Percentiles rank a stretch among this genome's conserved stretches.
Evolutionary conservation across 2,888 invertebrate genomes (phyloP).

Genomic region (Drosophila anomalata): DNA sequence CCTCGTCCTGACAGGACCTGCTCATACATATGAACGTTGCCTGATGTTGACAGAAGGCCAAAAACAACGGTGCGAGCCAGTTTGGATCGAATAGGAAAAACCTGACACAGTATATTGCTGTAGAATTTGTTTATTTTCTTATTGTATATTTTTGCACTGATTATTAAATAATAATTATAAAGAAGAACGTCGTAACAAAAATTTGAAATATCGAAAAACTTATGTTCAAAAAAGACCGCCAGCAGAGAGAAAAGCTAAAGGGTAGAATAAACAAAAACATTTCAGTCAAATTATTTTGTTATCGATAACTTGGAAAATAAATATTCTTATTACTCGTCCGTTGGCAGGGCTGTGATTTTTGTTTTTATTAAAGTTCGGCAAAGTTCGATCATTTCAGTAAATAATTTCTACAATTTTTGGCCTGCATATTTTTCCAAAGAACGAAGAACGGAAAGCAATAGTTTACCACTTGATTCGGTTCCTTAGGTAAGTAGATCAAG

Average conservation of each 20-base stretch:
- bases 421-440: background rate
- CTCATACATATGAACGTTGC: slow-evolving; percentile 24
- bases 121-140: background rate
- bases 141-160: background rate
- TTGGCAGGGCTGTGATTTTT: slow-evolving; percentile 30
- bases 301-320: slow-evolving; percentile 43
- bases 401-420: background rate
- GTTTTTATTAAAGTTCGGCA: slow-evolving; percentile 18
- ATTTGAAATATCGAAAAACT: background rate
- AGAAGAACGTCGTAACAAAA: background rate
- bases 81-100: slow-evolving; percentile 12
- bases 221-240: background rate
- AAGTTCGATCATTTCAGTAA: slow-evolving; percentile 4
- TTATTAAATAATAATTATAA: background rate
- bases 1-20: slow-evolving; percentile 16
- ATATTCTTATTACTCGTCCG: slow-evolving; percentile 25
- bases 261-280: slow-evolving; percentile 62
- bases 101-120: background rate
- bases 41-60: slow-evolving; percentile 63
- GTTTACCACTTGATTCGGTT: slow-evolving; percentile 15
- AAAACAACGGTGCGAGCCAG: slow-evolving; percentile 61
- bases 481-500: slow-evolving; percentile 51
- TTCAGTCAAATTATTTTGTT: slow-evolving; percentile 64
- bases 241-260: slow-evolving; percentile 29
- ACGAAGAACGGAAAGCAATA: slow-evolving; percentile 23